These are phyloP conservation scores for Ceyx margarethae DNA, from an alignment of 2,113 vertebrate species.

Conservation along the genomic window DNA sequence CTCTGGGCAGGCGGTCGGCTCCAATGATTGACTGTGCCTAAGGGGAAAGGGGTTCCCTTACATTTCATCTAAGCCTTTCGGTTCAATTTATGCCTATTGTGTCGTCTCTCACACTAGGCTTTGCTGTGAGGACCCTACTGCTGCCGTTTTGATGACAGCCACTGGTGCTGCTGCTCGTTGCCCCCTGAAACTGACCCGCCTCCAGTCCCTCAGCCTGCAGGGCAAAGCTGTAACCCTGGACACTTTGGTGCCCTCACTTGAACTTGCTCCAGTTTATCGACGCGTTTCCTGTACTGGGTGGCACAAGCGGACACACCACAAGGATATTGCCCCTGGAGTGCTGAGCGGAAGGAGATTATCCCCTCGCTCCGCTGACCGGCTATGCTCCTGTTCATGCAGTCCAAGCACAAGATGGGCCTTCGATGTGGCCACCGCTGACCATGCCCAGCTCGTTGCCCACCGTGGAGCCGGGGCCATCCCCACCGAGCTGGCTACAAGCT, in stretches of 20 bases:
- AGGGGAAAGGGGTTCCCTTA: neutral
- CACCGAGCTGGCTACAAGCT: neutral
- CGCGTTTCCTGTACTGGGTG: neutral
- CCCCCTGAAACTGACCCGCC: rapidly evolving
- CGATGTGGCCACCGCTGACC: rapidly evolving
- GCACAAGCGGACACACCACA: neutral
- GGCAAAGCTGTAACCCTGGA: neutral
- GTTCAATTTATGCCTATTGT: rapidly evolving
- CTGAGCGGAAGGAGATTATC: neutral
- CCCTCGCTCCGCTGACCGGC: neutral
- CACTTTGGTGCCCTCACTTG: no score
- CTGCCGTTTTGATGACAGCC: rapidly evolving
- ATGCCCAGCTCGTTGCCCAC: neutral
- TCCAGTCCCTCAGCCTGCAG: neutral
- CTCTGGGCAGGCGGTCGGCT: neutral
- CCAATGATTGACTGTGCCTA: neutral
- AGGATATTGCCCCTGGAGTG: neutral
- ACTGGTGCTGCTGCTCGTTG: no score
- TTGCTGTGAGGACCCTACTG: neutral
- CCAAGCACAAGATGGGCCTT: rapidly evolving
- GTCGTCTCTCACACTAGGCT: no score
- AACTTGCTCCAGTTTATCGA: neutral
- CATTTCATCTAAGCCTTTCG: rapidly evolving
- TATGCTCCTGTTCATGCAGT: rapidly evolving
- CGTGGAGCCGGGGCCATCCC: rapidly evolving